Evolutionary conservation across 2,888 invertebrate species (phyloP), one percentile per base, ranked within the genome.

Genomic region (Disparrhopalites patrizii): DNA sequence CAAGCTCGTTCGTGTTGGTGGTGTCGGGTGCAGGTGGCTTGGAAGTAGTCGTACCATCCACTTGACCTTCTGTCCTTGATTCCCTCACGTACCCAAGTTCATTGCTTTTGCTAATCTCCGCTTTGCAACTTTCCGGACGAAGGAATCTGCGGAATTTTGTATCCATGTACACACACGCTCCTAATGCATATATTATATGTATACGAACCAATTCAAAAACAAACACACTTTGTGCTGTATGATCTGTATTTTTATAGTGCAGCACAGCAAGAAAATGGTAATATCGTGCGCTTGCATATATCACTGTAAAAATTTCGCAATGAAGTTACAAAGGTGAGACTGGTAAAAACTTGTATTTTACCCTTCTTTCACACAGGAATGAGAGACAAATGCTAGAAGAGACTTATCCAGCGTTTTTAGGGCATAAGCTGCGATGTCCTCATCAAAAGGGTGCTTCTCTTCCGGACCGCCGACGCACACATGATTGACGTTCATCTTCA

Each of bases 291-390:
- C n/a, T n/a, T n/a, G n/a, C n/a, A n/a, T n/a, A n/a, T 25, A 25
- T 25, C 25, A 10, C 51, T 51, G 47, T n/a, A 51, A 51, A 51
- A 3, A 51, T 23, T 5, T 20, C 10, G 13, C 27, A 51, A 2
- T 25, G 20, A 23, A 23, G 20, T 51, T 27, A 51, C 20, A 51
- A 51, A 13, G 8, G 15, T n/a, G 10, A 47, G 23, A 4, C 47
- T 47, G n/a, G n/a, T n/a, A n/a, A n/a, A n/a, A n/a, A n/a, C n/a
- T n/a, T n/a, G n/a, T n/a, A n/a, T n/a, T 23, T 13, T 61, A 65
- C 64, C 64, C 56, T 57, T 65, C 64, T 58, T 65, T 28, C 5
- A 5, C 15, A 57, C 64, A 65, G 23, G 64, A 65, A 33, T 65
- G 64, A 13, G 55, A 13, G 8, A 65, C 64, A 50, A 65, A 65